Conservation (phyloP, 1,140 invertebrate genomes). For the Phthorimaea operculella region DNA sequence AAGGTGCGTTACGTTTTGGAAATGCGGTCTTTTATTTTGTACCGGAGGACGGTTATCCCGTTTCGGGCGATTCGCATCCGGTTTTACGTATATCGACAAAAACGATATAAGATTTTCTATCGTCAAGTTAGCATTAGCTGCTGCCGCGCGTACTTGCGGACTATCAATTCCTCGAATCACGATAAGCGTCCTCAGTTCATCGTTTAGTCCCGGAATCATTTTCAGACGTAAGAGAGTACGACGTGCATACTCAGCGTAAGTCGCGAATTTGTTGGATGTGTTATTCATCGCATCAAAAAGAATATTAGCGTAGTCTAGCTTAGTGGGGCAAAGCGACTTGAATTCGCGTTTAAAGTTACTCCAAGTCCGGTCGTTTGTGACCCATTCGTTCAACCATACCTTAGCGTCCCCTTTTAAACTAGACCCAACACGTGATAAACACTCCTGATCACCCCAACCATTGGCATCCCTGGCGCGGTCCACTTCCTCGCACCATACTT, state of each 20-base stretch:
- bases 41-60: not conserved
- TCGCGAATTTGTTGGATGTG: not conserved
- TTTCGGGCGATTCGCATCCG: not conserved
- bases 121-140: not conserved
- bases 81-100: not conserved
- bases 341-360: not conserved
- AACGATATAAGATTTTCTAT: not conserved
- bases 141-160: not conserved
- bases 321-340: not conserved
- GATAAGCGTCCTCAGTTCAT: no score
- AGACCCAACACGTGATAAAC: constrained; percentile 16
- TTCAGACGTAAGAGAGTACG: not conserved
- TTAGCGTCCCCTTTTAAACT: constrained; percentile 21
- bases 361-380: not conserved
- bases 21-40: not conserved
- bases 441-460: constrained; percentile 18
- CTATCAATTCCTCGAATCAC: not conserved
- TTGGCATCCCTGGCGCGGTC: not conserved
- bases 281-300: not conserved
- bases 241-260: not conserved
- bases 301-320: no score
- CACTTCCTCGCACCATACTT: not conserved
- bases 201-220: not conserved
- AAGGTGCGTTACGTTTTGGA: not conserved
- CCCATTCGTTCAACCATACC: constrained; percentile 17